A percentile compares a stretch with the other conserved stretches of the same genome.
These are phyloP conservation scores for Pseudomyrmex concolor DNA, from an alignment of 1,140 invertebrate genomes.

Conservation along the genomic window DNA sequence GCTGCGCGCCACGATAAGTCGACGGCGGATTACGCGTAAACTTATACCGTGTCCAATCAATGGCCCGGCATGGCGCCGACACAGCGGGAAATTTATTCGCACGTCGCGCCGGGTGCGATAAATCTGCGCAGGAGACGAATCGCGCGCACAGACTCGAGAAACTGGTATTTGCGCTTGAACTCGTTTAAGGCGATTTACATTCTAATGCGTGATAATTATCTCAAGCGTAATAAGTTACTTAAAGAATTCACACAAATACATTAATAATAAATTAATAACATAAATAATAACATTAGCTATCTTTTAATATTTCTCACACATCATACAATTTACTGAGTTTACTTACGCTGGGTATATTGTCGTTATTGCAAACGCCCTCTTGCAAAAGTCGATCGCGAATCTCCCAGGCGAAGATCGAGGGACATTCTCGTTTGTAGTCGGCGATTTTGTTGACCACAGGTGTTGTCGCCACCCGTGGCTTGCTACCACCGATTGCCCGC, in stretches of 20 bases:
- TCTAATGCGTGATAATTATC: neutral
- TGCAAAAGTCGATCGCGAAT: conserved; percentile 97
- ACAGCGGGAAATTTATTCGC: conserved; percentile 55
- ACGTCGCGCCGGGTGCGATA: conserved; percentile 16
- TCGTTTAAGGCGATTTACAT: neutral
- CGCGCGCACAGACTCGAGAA: neutral
- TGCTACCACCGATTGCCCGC: conserved; percentile 97
- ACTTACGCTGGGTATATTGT: conserved; percentile 99
- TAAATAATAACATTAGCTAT: neutral
- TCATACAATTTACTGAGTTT: conserved; percentile 36
- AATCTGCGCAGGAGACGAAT: conserved; percentile 11
- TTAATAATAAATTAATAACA: neutral
- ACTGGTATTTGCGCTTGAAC: neutral
- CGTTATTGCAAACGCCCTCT: conserved; percentile 98
- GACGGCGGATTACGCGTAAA: conserved; percentile 64
- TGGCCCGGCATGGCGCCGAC: conserved; percentile 32
- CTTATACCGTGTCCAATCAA: conserved; percentile 62
- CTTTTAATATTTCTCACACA: no score
- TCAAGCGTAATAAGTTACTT: neutral
- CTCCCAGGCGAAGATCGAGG: conserved; percentile 99
- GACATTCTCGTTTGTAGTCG: conserved; percentile 97
- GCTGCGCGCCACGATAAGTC: conserved; percentile 73
- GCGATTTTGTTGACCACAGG: conserved; percentile 97
- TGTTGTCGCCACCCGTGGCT: conserved; percentile 97
- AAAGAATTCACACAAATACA: neutral